A percentile compares a stretch with the other conserved stretches of the same genome.
Conservation (phyloP, 2,888 invertebrate species). For the Acanthosepion lycidas region DNA sequence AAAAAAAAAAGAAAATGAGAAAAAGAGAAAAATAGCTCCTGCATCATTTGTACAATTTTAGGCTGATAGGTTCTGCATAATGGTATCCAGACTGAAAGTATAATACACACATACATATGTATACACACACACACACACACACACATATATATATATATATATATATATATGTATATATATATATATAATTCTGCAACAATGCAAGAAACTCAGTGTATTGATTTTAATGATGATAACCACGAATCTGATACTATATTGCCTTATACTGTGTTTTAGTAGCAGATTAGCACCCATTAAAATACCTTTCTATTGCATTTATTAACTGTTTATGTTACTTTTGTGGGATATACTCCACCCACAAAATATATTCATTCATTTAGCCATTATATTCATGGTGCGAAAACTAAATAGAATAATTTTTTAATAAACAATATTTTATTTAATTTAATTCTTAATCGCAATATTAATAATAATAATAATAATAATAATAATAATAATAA, state of each 20-base stretch:
- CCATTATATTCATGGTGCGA: not conserved
- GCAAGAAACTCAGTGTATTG: not conserved
- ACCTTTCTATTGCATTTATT: not conserved
- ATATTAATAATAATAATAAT: not conserved
- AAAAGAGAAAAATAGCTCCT: not conserved
- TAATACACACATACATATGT: not conserved
- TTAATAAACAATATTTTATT: too few species aligned
- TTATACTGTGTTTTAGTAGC: not conserved
- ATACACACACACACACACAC: too few species aligned
- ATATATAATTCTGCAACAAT: not conserved
- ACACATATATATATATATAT: not conserved
- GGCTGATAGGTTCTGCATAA: not conserved
- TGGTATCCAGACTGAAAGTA: not conserved
- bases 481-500: not conserved
- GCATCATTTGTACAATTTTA: not conserved
- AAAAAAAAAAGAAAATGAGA: too few species aligned
- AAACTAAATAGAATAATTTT: not conserved
- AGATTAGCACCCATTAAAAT: not conserved
- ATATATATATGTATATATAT: not conserved
- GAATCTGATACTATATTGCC: not conserved
- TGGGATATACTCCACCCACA: not conserved
- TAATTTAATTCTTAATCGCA: not conserved
- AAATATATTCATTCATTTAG: not conserved
- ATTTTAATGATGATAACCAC: not conserved
- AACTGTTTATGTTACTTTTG: not conserved